Conservation (phyloP, 1,140 invertebrate species). For the Sinonovacula constricta region DNA sequence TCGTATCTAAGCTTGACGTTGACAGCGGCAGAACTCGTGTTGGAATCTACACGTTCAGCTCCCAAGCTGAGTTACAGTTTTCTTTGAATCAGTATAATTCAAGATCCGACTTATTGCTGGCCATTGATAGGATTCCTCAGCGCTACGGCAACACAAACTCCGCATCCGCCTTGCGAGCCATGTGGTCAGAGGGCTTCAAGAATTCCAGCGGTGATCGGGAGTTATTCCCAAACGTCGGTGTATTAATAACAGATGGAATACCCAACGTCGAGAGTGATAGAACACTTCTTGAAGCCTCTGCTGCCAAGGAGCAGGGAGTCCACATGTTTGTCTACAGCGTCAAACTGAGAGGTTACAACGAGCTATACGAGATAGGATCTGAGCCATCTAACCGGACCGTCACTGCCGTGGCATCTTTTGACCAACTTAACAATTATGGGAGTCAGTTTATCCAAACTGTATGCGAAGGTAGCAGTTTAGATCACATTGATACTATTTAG, state of each 20-base stretch:
- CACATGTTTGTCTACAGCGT: constrained; percentile 60
- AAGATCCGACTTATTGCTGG: constrained; percentile 47
- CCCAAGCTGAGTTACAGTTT: constrained; percentile 50
- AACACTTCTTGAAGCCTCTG: constrained; percentile 31
- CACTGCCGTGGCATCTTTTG: constrained; percentile 56
- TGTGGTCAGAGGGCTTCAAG: constrained; percentile 54
- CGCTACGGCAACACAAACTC: constrained; percentile 64
- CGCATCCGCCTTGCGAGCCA: constrained; percentile 52
- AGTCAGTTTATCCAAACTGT: constrained; percentile 48
- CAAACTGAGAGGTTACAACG: constrained; percentile 54
- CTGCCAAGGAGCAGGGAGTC: constrained; percentile 45
- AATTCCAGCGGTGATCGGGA: constrained; percentile 59
- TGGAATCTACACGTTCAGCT: constrained; percentile 60
- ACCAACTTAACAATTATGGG: constrained; percentile 52
- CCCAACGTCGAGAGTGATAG: constrained; percentile 36
- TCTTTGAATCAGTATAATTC: constrained; percentile 55
- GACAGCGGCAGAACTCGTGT: constrained; percentile 57
- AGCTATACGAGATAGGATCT: constrained; percentile 56
- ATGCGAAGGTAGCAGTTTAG: constrained; percentile 62
- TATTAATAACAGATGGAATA: constrained; percentile 70
- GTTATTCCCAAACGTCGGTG: constrained; percentile 62
- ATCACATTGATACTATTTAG: too few species aligned
- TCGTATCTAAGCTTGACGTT: constrained; percentile 50
- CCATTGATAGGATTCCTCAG: constrained; percentile 61
- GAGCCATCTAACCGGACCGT: constrained; percentile 48